These are phyloP conservation scores for Adelphocoris suturalis DNA, from an alignment of 2,888 invertebrate species.

Conservation along the genomic window DNA sequence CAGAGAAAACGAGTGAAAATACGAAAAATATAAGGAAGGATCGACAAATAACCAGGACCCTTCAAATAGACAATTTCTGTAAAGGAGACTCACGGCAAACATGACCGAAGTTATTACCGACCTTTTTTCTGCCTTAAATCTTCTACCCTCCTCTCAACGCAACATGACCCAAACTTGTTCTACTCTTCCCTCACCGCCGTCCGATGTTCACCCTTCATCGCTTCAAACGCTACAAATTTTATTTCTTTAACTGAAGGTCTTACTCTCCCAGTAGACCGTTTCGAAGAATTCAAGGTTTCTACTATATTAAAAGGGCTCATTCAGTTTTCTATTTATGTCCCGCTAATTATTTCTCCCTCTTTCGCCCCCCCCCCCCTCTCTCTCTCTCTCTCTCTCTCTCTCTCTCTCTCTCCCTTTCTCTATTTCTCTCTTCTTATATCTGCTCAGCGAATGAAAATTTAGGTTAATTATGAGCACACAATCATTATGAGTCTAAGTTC, in stretches of 20 bases:
- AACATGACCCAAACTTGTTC: neutral
- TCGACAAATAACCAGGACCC: conserved; percentile 41
- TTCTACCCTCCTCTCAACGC: neutral
- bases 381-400: no score
- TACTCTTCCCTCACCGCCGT: neutral
- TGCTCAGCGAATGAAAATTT: no score
- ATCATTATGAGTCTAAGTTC: no score
- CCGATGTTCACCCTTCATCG: neutral
- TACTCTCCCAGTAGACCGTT: neutral
- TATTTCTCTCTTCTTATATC: no score
- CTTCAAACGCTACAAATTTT: neutral
- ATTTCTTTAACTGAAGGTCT: neutral
- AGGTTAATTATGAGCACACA: no score
- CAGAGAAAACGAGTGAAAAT: conserved; percentile 4
- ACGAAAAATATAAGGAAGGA: neutral
- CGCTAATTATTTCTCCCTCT: no score
- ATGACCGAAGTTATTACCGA: conserved; percentile 49
- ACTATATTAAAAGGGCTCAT: neutral
- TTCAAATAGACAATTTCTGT: conserved; percentile 39
- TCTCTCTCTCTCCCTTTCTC: no score
- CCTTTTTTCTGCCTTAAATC: conserved; percentile 21
- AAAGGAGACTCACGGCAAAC: conserved; percentile 29
- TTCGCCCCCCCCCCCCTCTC: no score
- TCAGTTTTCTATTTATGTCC: neutral
- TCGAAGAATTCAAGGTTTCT: neutral